These are phyloP conservation scores for Aselliscus stoliczkanus DNA, from an alignment of 2,797 vertebrate species.

Conservation along the genomic window DNA sequence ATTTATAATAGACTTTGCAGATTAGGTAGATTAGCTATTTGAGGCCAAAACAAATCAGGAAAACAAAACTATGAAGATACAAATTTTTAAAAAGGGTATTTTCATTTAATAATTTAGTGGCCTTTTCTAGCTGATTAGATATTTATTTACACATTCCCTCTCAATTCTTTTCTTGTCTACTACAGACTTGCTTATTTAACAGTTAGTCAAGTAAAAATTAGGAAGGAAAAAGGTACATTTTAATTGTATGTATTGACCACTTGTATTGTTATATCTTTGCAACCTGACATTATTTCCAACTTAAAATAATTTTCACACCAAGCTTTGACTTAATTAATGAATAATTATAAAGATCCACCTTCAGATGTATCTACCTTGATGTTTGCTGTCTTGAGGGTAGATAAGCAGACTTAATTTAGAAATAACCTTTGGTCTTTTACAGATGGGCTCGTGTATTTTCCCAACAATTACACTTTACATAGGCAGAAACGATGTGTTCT, in stretches of 20 bases:
- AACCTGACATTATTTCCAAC: background rate
- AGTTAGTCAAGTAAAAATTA: background rate
- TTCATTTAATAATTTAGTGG: background rate
- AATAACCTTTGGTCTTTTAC: background rate
- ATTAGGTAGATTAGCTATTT: background rate
- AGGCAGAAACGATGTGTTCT: background rate
- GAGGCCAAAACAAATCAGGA: background rate
- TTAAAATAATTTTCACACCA: slow-evolving; percentile 27
- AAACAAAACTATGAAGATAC: background rate
- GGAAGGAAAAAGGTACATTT: background rate
- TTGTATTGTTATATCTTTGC: background rate
- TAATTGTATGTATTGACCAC: background rate
- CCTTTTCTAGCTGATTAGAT: background rate
- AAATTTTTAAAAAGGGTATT: background rate
- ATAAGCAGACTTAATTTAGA: background rate
- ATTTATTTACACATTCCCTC: background rate
- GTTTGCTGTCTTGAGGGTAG: background rate
- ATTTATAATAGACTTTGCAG: background rate
- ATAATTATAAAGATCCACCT: background rate
- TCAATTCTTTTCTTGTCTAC: background rate
- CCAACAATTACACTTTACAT: background rate
- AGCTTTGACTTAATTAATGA: slow-evolving; percentile 23
- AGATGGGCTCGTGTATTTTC: background rate
- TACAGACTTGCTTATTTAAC: background rate
- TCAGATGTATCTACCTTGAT: background rate